Base-by-base conservation (phyloP, 2,797 vertebrate genomes). In the Oophaga sylvatica region DNA sequence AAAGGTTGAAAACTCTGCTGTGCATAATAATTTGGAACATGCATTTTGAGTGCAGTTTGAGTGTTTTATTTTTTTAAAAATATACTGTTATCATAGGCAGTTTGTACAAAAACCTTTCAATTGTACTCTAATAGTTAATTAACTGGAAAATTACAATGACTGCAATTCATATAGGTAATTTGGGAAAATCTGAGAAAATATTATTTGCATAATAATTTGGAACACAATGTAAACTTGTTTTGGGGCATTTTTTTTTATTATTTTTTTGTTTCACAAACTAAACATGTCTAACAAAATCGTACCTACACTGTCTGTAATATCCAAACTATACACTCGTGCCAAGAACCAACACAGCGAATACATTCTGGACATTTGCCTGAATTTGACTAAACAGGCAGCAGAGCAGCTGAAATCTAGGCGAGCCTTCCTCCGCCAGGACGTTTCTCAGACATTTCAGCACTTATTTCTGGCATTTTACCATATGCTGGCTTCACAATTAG, bases 331-430 rank as follows among this genome's bases (percentile, higher is more conserved):
- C 53, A 12, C 29, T 11, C 35, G 9, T 80, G 84, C 41, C 65
- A 86, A 78, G 13, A 63, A 76, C 35, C 26, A 56, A 77, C 70
- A 80, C 48, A 85, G 35, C 31, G 45, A 65, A 68, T 80, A 56
- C 29, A 31, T 78, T 68, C 84, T 86, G 84, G 84, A 70, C 26
- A 86, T 86, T 80, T 86, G 75, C 84, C 84, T 86, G 17, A 31
- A 86, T 68, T 86, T 86, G 84, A 86, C 48, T 86, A 70, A 68
- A 78, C 20, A 59, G 75, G 48, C 76, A 57, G n/a, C 35, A 71
- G n/a, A 71, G 67, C 53, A 59, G 53, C 81, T 84, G 83, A 84
- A 26, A 63, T 45, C 26, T 35, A 62, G 83, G 31, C 12, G 48
- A 26, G 53, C 31, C 20, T 62, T 16, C 57, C 31, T 48, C 70